Base-by-base conservation (phyloP, 2,113 vertebrate genomes). In the Thomomys bottae region DNA sequence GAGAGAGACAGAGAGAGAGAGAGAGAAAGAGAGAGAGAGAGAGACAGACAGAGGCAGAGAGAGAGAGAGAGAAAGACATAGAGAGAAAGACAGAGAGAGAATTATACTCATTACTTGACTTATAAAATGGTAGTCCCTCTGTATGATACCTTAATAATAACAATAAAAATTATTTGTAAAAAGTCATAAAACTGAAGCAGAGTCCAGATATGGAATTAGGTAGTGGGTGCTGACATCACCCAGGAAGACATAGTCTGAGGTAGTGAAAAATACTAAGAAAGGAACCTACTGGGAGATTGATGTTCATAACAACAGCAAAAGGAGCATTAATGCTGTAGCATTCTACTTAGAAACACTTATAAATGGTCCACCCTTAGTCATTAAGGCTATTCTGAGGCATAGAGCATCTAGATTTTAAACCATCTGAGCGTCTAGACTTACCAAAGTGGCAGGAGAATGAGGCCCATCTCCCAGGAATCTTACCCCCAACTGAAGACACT, bases 261-360 rank as follows among this genome's bases (percentile, higher is more conserved):
- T 15, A 68, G 54, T 34, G 67, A 59, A 73, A 64, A 78, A 12
- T 20, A 5, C 11, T 61, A 81, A 23, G 36, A 18, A 81, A 85
- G 18, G 15, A 30, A 84, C 9, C 61, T 36, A 42, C 34, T 23
- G 28, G 49, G 7, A 79, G n/a, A 75, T 57, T 61, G n/a, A 36
- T 7, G 71, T 61, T n/a, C 5, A 34, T 63, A 40, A 14, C 1
- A 64, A 67, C 9, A 89, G 32, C 0, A 3, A 38, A 28, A 80
- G 36, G 78, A 70, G 8, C 32, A 20, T 23, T 40, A 30, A 9
- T 30, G 17, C 63, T 45, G 14, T 67, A 20, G 15, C 67, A 75
- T 70, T 94, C 66, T 67, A 86, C 77, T n/a, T 36, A 89, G 77
- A 45, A 94, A 89, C 42, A 14, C n/a, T 63, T 84, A 38, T 28